Percentiles rank a stretch among this genome's conserved stretches.
Evolutionary conservation across 2,888 invertebrate genomes (phyloP).

Genomic region (Coelogynopora nodosa): DNA sequence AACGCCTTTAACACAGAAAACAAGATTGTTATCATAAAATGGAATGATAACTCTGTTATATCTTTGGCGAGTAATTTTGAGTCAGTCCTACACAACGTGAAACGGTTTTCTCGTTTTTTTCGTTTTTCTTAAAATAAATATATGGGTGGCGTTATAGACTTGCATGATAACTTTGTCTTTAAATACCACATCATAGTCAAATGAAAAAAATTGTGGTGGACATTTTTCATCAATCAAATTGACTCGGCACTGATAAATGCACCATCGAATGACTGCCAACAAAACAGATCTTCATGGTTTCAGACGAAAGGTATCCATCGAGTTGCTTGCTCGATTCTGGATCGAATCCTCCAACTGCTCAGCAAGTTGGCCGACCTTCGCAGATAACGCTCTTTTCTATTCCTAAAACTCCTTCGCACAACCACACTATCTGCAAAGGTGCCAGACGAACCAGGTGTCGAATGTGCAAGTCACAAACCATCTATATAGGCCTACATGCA

Average conservation of each 20-base stretch:
- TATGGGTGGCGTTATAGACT: no score
- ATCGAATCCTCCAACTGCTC: not conserved
- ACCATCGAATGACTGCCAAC: not conserved
- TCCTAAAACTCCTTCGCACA: not conserved
- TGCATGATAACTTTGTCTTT: not conserved
- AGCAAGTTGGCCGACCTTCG: not conserved
- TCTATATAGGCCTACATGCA: no score
- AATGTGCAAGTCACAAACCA: constrained; percentile 13
- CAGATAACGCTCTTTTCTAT: not conserved
- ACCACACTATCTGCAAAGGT: not conserved
- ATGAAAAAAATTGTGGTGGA: constrained; percentile 13
- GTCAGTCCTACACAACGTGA: constrained; percentile 22
- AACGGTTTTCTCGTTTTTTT: constrained; percentile 35
- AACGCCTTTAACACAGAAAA: constrained; percentile 1
- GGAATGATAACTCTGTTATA: constrained; percentile 43
- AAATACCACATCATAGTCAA: not conserved
- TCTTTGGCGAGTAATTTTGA: constrained; percentile 33
- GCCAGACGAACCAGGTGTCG: not conserved
- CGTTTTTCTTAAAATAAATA: no score
- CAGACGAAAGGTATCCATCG: not conserved
- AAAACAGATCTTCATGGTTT: not conserved
- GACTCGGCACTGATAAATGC: not conserved
- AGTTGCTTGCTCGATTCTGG: not conserved
- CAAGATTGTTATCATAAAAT: constrained; percentile 30
- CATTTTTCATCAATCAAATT: not conserved